Conservation (phyloP, 2,888 invertebrate species). For the Stenotaenia linearis region DNA sequence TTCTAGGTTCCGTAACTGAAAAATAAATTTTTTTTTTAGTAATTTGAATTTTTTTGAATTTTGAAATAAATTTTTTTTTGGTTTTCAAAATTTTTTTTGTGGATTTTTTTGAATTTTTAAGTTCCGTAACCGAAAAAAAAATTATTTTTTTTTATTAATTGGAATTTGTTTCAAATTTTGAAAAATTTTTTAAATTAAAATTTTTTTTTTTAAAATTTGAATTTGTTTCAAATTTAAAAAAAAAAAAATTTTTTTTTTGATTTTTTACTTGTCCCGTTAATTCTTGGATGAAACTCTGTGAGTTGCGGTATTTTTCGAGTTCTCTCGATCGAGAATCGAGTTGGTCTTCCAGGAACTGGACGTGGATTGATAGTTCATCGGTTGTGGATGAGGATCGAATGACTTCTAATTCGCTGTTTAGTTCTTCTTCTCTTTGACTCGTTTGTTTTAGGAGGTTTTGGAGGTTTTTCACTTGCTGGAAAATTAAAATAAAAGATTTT, state of each 20-base stretch:
- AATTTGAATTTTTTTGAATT: not conserved
- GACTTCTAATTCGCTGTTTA: conserved; percentile 37
- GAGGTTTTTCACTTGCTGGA: conserved; percentile 43
- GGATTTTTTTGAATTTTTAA: no score
- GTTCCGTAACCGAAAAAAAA: no score
- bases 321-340: conserved; percentile 43
- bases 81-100: not conserved
- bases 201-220: no score
- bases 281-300: conserved; percentile 38
- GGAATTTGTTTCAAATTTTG: no score
- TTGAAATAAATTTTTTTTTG: not conserved
- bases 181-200: no score
- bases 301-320: conserved; percentile 36
- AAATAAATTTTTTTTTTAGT: no score
- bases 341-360: conserved; percentile 50
- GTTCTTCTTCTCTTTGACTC: conserved; percentile 35
- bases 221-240: no score
- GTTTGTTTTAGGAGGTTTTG: conserved; percentile 45
- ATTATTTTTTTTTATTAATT: no score
- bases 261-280: conserved; percentile 38
- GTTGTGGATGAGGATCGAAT: conserved; percentile 34
- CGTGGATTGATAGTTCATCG: conserved; percentile 47
- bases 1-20: conserved; percentile 60
- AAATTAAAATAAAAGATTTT: conserved; percentile 10
- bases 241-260: no score